These are phyloP conservation scores for Acanthisitta chloris DNA, from an alignment of 2,113 vertebrate species.

Conservation along the genomic window DNA sequence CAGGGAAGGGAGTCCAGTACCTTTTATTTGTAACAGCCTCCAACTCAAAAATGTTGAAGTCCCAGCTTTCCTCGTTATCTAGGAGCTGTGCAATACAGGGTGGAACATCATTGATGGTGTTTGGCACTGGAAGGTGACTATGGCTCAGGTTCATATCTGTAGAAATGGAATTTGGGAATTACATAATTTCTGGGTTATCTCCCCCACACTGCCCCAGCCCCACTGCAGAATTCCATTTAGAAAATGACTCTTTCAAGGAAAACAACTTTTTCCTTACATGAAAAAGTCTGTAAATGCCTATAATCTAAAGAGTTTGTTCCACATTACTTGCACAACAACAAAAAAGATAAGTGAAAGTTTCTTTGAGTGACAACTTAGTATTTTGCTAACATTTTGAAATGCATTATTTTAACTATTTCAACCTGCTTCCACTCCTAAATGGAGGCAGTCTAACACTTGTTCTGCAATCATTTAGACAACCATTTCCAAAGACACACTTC, in stretches of 20 bases:
- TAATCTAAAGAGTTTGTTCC: not conserved
- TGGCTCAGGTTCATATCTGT: conserved; percentile 86
- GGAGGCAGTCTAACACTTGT: not conserved
- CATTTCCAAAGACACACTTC: not conserved
- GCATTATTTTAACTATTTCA: not conserved
- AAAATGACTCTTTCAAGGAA: not conserved
- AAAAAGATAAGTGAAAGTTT: not conserved
- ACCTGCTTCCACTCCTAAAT: not conserved
- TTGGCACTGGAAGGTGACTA: conserved; percentile 80
- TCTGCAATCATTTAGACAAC: not conserved
- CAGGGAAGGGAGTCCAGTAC: conserved; percentile 54
- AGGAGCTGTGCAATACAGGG: conserved; percentile 84
- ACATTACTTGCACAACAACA: not conserved
- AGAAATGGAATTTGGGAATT: conserved; percentile 41
- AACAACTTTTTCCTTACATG: not conserved
- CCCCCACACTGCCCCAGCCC: not conserved
- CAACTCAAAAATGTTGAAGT: conserved; percentile 95
- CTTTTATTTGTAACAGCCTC: conserved; percentile 94
- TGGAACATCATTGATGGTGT: conserved; percentile 86
- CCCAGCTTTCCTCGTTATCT: conserved; percentile 91
- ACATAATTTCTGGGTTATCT: not conserved
- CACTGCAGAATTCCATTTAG: not conserved
- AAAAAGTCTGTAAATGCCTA: not conserved
- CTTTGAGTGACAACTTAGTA: not conserved
- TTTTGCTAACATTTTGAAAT: not conserved